These are phyloP conservation scores for Todiramphus chloris DNA, from an alignment of 2,113 vertebrate species.

Conservation along the genomic window DNA sequence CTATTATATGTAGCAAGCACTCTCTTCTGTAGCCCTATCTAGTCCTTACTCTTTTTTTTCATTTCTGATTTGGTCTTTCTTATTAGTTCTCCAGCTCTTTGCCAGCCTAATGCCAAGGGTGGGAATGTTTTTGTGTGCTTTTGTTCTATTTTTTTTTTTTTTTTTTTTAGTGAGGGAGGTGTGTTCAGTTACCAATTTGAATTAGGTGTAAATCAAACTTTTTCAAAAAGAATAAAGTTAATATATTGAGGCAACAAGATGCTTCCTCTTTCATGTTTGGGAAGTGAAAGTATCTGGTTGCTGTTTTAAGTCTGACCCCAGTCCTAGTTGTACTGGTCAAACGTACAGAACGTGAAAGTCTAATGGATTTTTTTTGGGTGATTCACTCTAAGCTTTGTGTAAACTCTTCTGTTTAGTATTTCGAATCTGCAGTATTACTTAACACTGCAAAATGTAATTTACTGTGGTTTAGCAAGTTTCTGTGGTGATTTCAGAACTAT, in stretches of 20 bases:
- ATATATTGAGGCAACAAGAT: not conserved
- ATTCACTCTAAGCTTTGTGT: not conserved
- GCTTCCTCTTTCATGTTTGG: not conserved
- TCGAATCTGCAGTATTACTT: not conserved
- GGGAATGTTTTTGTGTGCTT: not conserved
- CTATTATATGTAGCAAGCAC: not conserved
- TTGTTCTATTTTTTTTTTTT: not conserved
- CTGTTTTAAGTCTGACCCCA: not conserved
- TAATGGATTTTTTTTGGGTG: not conserved
- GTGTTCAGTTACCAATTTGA: not conserved
- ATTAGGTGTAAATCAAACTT: not conserved
- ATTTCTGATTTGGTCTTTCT: not conserved
- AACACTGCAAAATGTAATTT: not conserved
- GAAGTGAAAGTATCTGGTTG: not conserved
- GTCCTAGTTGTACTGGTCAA: not conserved
- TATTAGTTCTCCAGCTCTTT: not conserved
- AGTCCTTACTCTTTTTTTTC: not conserved
- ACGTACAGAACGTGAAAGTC: not conserved
- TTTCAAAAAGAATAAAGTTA: not conserved
- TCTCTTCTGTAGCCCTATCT: not conserved
- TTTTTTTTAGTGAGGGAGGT: no score
- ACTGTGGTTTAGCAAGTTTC: not conserved
- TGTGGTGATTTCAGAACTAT: not conserved
- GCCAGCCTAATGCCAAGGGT: not conserved
- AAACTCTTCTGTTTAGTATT: not conserved